These are phyloP conservation scores for Diplazon laetatorius DNA, from an alignment of 2,888 invertebrate species.

Conservation along the genomic window DNA sequence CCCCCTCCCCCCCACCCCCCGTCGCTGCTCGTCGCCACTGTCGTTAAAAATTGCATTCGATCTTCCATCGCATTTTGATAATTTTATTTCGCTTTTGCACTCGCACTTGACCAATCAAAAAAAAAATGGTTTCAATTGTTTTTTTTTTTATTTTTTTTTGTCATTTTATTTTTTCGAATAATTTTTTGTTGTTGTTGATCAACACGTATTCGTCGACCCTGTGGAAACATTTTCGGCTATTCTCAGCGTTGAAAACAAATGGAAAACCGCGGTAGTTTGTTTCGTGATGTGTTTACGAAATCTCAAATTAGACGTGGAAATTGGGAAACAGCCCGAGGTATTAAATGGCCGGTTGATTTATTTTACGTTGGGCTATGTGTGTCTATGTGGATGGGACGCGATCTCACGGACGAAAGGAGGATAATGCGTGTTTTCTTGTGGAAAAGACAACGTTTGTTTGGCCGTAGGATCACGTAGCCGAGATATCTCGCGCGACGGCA, in stretches of 20 bases:
- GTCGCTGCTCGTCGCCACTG: conserved; percentile 55
- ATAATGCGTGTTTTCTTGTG: conserved; percentile 61
- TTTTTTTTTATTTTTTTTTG: too few species aligned
- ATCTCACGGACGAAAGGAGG: conserved; percentile 36
- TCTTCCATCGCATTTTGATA: conserved; percentile 36
- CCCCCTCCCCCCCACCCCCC: conserved; percentile 52
- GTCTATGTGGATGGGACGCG: conserved; percentile 41
- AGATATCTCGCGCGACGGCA: conserved; percentile 56
- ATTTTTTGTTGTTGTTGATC: too few species aligned
- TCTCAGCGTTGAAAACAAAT: conserved; percentile 35
- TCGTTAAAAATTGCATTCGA: conserved; percentile 43
- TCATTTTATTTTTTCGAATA: too few species aligned
- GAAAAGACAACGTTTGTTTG: conserved; percentile 63
- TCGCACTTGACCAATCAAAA: conserved; percentile 7
- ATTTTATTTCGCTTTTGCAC: conserved; percentile 33
- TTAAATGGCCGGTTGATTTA: conserved; percentile 62
- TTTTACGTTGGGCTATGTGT: conserved; percentile 31
- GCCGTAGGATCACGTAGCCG: conserved; percentile 64
- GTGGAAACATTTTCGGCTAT: conserved; percentile 24
- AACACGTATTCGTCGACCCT: too few species aligned
- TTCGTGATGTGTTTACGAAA: conserved; percentile 40
- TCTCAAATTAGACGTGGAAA: conserved; percentile 60
- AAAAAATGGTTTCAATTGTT: too few species aligned
- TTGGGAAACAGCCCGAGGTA: conserved; percentile 46
- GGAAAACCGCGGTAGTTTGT: conserved; percentile 13